Evolutionary conservation across 2,888 invertebrate genomes (phyloP).

Genomic region (Dusona sp.): DNA sequence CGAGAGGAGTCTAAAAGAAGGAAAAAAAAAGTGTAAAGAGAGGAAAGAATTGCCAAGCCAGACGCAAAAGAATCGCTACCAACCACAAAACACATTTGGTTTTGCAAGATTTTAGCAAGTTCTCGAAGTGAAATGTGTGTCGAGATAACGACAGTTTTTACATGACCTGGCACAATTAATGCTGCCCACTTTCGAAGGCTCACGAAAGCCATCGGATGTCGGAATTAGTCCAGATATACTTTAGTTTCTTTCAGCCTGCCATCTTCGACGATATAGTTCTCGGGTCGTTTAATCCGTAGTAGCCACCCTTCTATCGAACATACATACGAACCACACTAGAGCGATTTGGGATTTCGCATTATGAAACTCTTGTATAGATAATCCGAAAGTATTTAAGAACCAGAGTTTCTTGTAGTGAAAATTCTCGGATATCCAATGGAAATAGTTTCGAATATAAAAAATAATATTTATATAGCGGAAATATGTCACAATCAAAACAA

Average conservation of each 20-base stretch:
- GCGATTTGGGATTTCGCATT: too few relatives aligned
- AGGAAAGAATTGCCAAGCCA: conserved; percentile 8
- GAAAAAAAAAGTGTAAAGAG: conserved; percentile 24
- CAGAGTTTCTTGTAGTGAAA: too few relatives aligned
- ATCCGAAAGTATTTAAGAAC: too few relatives aligned
- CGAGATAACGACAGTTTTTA: background rate
- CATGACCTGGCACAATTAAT: background rate
- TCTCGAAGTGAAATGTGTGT: background rate
- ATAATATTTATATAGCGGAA: too few relatives aligned
- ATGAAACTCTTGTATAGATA: too few relatives aligned
- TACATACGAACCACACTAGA: too few relatives aligned
- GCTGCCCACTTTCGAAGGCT: background rate
- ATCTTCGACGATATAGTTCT: background rate
- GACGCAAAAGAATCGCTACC: conserved; percentile 33
- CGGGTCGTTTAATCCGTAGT: too few relatives aligned
- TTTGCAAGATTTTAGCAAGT: background rate
- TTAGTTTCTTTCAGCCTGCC: background rate
- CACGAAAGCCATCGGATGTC: background rate
- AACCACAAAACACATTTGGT: background rate
- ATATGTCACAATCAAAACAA: too few relatives aligned
- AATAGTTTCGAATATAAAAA: too few relatives aligned
- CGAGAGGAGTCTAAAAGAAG: conserved; percentile 41
- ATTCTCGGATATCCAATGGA: too few relatives aligned
- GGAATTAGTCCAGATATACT: background rate
- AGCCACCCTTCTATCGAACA: too few relatives aligned